These are phyloP conservation scores for Bothrops jararaca DNA, from an alignment of 2,113 vertebrate genomes.

Conservation along the genomic window DNA sequence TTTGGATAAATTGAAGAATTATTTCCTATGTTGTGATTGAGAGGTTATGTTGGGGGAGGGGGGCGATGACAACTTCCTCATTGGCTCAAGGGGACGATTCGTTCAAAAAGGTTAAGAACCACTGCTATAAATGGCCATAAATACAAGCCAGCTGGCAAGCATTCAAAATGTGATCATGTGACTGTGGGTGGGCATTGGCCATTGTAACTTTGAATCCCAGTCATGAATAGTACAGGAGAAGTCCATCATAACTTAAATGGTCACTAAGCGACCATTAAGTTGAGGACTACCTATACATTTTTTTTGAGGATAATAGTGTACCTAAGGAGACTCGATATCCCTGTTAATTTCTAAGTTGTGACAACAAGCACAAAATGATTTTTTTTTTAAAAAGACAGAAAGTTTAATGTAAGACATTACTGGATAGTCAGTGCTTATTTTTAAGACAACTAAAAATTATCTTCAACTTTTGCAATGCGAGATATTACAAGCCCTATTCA, in stretches of 20 bases:
- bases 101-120: too few species aligned
- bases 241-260: background rate
- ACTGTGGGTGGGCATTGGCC: background rate
- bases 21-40: too few species aligned
- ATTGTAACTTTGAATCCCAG: background rate
- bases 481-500: background rate
- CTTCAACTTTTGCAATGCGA: background rate
- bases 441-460: background rate
- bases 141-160: background rate
- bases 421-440: background rate
- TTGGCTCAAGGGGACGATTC: too few species aligned
- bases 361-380: background rate
- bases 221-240: background rate
- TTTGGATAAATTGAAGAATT: too few species aligned
- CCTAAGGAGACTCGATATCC: background rate
- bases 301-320: background rate
- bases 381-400: background rate
- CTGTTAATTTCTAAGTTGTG: background rate
- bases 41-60: too few species aligned
- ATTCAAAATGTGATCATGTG: background rate
- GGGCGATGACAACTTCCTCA: too few species aligned
- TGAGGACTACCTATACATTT: background rate
- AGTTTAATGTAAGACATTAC: background rate
- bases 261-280: background rate
- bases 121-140: background rate